These are phyloP conservation scores for Adelphocoris suturalis DNA, from an alignment of 2,888 invertebrate genomes.

Conservation along the genomic window DNA sequence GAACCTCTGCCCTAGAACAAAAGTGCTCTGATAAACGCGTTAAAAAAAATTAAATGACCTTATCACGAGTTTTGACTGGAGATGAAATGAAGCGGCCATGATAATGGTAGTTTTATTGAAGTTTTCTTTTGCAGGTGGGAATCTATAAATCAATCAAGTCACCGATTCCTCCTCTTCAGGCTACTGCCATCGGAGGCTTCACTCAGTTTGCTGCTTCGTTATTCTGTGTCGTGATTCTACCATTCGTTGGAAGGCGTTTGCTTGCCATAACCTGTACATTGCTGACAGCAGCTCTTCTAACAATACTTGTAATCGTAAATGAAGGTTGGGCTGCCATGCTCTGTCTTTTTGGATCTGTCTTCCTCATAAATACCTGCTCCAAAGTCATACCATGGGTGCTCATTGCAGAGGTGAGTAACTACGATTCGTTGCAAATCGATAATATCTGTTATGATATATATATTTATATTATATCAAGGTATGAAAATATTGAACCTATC, in stretches of 20 bases:
- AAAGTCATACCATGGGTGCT: constrained; percentile 89
- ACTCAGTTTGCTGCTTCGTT: constrained; percentile 85
- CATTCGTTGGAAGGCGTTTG: constrained; percentile 77
- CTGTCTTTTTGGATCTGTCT: constrained; percentile 84
- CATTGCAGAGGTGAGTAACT: constrained; percentile 85
- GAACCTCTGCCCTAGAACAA: too few species aligned
- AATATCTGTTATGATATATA: too few species aligned
- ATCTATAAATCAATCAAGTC: constrained; percentile 86
- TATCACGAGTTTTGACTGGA: too few species aligned
- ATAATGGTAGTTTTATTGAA: not conserved
- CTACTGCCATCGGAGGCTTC: constrained; percentile 85
- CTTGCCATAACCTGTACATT: constrained; percentile 76
- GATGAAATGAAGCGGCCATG: too few species aligned
- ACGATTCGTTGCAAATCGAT: not conserved
- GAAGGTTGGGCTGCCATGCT: constrained; percentile 84
- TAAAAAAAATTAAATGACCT: too few species aligned
- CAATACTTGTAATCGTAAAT: constrained; percentile 80
- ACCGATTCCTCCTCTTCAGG: constrained; percentile 88
- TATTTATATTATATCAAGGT: too few species aligned
- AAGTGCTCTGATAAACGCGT: too few species aligned
- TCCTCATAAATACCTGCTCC: constrained; percentile 85
- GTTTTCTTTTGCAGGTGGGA: constrained; percentile 79
- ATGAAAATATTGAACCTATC: too few species aligned
- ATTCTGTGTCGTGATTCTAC: constrained; percentile 84
- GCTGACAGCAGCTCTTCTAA: constrained; percentile 84